phyloP scores from a whole-genome alignment of 2,113 vertebrate species.

The Pachyramphus minor region DNA sequence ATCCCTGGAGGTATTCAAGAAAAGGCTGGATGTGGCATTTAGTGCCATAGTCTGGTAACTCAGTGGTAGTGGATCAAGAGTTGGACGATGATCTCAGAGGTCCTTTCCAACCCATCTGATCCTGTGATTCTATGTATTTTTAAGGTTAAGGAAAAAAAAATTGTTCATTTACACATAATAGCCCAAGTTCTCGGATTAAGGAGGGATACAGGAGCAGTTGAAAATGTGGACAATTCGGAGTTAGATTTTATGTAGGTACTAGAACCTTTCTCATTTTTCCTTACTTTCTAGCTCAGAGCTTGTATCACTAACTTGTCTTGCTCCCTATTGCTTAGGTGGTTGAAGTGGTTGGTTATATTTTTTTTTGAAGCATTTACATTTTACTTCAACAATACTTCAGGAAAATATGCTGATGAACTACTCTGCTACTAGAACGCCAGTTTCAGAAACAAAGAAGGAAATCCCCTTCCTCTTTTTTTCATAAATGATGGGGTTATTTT shows the following conservation, averaged over 20 bases:
- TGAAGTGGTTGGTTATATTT: background rate
- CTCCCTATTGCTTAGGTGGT: background rate
- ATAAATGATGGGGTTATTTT: background rate
- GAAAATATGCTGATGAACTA: background rate
- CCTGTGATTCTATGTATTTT: no score
- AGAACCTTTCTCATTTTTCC: fast-evolving
- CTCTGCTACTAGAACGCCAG: background rate
- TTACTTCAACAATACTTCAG: background rate
- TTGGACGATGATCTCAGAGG: no score
- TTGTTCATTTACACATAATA: background rate
- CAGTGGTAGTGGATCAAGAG: no score
- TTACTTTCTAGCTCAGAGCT: background rate
- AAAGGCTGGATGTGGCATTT: no score
- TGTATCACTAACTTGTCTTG: background rate
- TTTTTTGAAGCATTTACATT: background rate
- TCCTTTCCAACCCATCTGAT: no score
- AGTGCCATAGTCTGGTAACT: no score
- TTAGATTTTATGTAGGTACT: background rate
- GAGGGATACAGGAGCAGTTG: background rate
- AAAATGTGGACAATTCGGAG: background rate
- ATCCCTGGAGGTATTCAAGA: no score
- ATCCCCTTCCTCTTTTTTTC: background rate
- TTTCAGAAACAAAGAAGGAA: background rate
- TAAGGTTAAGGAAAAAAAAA: background rate
- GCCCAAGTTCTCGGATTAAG: background rate